Evolutionary conservation across 2,888 invertebrate species (phyloP).

Genomic region (Xestoiulus laeticollis): DNA sequence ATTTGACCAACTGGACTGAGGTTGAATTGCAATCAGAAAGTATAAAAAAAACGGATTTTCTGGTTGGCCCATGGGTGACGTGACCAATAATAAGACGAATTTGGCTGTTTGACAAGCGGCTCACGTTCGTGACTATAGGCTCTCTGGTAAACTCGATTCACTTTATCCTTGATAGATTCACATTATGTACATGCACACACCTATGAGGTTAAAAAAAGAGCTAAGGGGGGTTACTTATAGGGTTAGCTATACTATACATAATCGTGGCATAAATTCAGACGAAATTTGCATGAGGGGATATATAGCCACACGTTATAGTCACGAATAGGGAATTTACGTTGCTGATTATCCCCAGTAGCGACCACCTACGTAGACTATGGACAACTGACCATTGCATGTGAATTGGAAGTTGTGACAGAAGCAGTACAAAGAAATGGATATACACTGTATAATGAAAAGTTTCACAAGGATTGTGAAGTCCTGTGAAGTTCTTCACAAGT

Average conservation of each 20-base stretch:
- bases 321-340: not conserved
- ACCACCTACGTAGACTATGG: too few species aligned
- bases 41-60: not conserved
- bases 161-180: not conserved
- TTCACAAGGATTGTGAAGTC: too few species aligned
- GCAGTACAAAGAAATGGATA: too few species aligned
- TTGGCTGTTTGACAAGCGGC: not conserved
- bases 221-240: not conserved
- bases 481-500: too few species aligned
- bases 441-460: too few species aligned
- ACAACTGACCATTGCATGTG: too few species aligned
- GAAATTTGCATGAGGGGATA: slow-evolving; percentile 12
- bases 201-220: not conserved
- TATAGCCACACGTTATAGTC: not conserved
- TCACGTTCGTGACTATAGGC: slow-evolving; percentile 16
- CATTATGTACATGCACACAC: not conserved
- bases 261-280: not conserved
- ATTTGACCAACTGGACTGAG: slow-evolving; percentile 6
- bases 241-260: not conserved
- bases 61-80: not conserved
- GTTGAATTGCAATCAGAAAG: slow-evolving; percentile 26
- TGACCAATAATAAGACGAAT: not conserved
- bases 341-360: not conserved
- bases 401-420: too few species aligned
- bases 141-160: not conserved